Evolutionary conservation across 2,797 vertebrate genomes (phyloP).

Genomic region (Pterois miles): DNA sequence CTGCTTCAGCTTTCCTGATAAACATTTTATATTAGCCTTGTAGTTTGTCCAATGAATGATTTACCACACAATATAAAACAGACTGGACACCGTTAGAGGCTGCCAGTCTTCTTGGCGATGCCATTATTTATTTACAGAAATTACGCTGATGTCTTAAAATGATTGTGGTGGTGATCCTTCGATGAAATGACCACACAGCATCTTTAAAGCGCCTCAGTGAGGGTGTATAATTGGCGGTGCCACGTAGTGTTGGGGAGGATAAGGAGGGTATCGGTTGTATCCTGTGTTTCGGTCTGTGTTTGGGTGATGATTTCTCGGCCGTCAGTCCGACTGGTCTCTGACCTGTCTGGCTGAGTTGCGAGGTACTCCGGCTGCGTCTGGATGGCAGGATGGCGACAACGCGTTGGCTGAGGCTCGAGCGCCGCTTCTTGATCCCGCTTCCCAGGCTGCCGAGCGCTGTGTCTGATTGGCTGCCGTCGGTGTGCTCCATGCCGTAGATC

Average conservation of each 20-base stretch:
- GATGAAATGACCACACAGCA: not conserved
- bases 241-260: not conserved
- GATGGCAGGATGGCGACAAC: conserved; percentile 94
- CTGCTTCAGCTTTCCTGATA: conserved; percentile 5
- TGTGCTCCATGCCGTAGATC: conserved; percentile 94
- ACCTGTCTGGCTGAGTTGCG: conserved; percentile 98
- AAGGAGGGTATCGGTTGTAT: too few relatives aligned
- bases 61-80: conserved; percentile 7
- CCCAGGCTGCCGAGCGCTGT: conserved; percentile 94
- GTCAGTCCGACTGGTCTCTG: conserved; percentile 4
- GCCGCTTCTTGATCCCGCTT: conserved; percentile 92
- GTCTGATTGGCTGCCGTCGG: conserved; percentile 98
- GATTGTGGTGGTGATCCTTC: not conserved
- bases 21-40: not conserved
- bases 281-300: not conserved
- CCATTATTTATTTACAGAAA: conserved; percentile 17
- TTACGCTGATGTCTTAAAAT: conserved; percentile 5
- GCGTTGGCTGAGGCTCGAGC: conserved; percentile 95
- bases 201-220: not conserved
- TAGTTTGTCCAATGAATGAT: not conserved
- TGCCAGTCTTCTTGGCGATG: not conserved
- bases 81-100: not conserved
- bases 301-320: not conserved
- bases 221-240: not conserved
- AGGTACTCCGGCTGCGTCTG: conserved; percentile 95